Evolutionary conservation across 2,113 vertebrate genomes (phyloP).

Genomic region (Aleadryas rufinucha): DNA sequence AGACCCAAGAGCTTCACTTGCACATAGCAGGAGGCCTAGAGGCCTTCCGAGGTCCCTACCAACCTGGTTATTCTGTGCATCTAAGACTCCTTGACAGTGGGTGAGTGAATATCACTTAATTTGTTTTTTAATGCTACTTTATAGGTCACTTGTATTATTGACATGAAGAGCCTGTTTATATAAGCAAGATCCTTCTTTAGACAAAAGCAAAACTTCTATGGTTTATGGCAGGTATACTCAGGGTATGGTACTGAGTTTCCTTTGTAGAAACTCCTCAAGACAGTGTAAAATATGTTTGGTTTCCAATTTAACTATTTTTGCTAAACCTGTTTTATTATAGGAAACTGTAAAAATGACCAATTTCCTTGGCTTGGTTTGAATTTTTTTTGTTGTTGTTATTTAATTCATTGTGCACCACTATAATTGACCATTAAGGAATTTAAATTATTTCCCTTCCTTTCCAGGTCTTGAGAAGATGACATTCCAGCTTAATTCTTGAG

Average conservation of each 20-base stretch:
- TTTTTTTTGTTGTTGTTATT: neutral
- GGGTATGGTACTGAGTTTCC: neutral
- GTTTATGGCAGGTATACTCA: neutral
- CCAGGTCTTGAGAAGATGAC: neutral
- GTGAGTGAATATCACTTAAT: neutral
- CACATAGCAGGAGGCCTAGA: neutral
- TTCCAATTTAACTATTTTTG: neutral
- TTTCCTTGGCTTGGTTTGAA: neutral
- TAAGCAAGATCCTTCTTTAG: neutral
- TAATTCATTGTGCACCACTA: neutral
- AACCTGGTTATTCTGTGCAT: neutral
- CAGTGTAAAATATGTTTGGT: neutral
- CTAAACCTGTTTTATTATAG: neutral
- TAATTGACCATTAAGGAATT: neutral
- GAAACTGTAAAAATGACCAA: neutral
- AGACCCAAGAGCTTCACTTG: neutral
- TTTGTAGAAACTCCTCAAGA: neutral
- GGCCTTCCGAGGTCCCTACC: neutral
- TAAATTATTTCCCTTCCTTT: neutral
- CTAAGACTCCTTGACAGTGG: neutral
- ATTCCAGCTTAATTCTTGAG: neutral
- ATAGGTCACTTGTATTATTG: neutral
- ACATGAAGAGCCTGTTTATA: neutral
- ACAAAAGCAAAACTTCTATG: neutral
- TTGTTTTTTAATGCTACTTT: neutral